phyloP scores from a whole-genome alignment of 2,888 invertebrate species.

The Steinernema carpocapsae region DNA sequence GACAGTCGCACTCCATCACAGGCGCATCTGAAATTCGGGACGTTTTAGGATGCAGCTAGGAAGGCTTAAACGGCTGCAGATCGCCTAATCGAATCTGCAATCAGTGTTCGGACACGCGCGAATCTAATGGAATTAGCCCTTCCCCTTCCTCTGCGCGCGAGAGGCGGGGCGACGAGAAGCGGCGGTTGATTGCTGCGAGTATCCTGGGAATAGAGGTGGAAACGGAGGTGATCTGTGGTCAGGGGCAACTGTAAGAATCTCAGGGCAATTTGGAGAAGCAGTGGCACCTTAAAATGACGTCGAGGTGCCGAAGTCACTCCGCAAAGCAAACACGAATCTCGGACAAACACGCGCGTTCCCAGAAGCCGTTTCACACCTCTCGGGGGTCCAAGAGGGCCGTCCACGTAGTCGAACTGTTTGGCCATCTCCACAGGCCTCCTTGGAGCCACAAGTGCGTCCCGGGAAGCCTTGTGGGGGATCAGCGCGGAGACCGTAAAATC shows the following conservation, averaged over 20 bases:
- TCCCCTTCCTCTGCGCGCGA: background rate
- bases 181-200: background rate
- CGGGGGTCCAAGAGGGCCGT: background rate
- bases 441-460: background rate
- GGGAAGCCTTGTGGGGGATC: slow-evolving; percentile 18
- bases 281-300: too few species aligned
- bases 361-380: background rate
- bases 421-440: background rate
- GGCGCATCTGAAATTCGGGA: background rate
- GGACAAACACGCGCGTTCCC: slow-evolving; percentile 6
- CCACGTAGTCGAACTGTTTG: slow-evolving; percentile 5
- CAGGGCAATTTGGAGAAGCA: too few species aligned
- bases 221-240: background rate
- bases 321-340: too few species aligned
- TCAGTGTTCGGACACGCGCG: slow-evolving; percentile 28
- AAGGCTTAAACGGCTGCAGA: background rate
- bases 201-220: background rate
- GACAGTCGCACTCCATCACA: slow-evolving; percentile 55
- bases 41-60: background rate
- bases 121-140: slow-evolving; percentile 31
- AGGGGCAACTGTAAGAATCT: too few species aligned
- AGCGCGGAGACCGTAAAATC: slow-evolving; percentile 28
- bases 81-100: slow-evolving; percentile 30
- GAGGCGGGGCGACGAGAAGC: background rate
- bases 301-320: too few species aligned